These are phyloP conservation scores for Agonum fuliginosum DNA, from an alignment of 2,888 invertebrate genomes.

Conservation along the genomic window DNA sequence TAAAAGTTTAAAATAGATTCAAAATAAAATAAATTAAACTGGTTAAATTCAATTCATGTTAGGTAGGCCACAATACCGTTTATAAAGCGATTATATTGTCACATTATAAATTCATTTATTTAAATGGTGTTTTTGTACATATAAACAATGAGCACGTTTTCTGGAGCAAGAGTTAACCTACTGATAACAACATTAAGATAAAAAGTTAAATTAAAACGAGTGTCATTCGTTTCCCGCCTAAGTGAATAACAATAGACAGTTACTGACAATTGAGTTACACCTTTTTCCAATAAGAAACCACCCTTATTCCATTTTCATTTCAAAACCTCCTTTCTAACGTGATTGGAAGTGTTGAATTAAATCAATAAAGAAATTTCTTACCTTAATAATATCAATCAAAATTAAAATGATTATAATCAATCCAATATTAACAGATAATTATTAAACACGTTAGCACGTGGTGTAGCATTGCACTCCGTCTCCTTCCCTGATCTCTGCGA, in stretches of 20 bases:
- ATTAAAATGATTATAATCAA: constrained; percentile 23
- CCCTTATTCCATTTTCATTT: constrained; percentile 45
- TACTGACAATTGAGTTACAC: background rate
- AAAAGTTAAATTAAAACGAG: constrained; percentile 25
- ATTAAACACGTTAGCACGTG: constrained; percentile 51
- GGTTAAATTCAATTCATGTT: no score
- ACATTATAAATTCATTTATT: background rate
- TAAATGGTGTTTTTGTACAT: constrained; percentile 1
- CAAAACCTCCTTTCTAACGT: constrained; percentile 32
- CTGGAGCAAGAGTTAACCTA: constrained; percentile 2
- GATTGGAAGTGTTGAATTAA: constrained; percentile 22
- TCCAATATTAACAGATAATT: constrained; percentile 15
- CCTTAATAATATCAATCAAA: constrained; percentile 27
- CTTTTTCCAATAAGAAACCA: constrained; percentile 21
- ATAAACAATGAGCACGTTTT: background rate
- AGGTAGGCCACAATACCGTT: no score
- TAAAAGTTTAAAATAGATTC: no score
- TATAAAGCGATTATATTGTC: background rate
- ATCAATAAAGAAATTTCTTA: constrained; percentile 47
- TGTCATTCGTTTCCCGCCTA: constrained; percentile 38
- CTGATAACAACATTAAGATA: background rate
- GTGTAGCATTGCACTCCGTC: constrained; percentile 24
- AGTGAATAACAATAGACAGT: constrained; percentile 5
- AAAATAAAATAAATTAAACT: no score
- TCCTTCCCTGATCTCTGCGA: no score